Base-by-base conservation (phyloP, 2,113 vertebrate species). In the Noturus placidus region DNA sequence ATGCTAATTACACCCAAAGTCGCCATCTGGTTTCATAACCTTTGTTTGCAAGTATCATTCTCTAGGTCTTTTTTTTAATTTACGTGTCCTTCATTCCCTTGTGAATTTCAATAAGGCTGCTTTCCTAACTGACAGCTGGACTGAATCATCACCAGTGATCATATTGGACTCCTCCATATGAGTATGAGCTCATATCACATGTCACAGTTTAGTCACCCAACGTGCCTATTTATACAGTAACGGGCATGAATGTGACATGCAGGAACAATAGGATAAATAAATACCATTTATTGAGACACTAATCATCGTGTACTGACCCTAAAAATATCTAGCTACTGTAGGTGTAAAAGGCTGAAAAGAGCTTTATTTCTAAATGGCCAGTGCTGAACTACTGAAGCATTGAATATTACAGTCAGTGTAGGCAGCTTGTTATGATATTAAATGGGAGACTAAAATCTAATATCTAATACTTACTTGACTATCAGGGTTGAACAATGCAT, bases 41-140 rank as follows among this genome's bases (percentile, higher is more conserved):
- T 56, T 67, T 42, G 25, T 76, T 38, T 70, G n/a, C 69, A 27
- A 38, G 27, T 61, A 10, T 61, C 70, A 35, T 81, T 54, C 54
- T 59, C 30, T 10, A 38, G 20, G 54, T 61, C 54, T 38, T 61
- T 81, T 33, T 57, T 84, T 76, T 56, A 2, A 38, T 56, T 38
- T 35, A 54, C 35, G 30, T 72, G 52, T 57, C 54, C 27, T 76
- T 59, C 22, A 81, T 81, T 81, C 33, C 52, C 83, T 72, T 56
- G 56, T 70, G 33, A 76, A 85, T 77, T 13, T 30, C 35, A 85
- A 19, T 42, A 46, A 42, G 83, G 30, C 30, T 57, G 54, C 14
- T 74, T 59, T 76, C 22, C 35, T 74, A 27, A 74, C 56, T 52
- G 84, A 78, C 72, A 86, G 38, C 38, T 63, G 72, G 42, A 86